Evolutionary conservation across 2,888 invertebrate genomes (phyloP), one percentile per base, ranked within the genome.

Genomic region (Trachelus troglodyta): DNA sequence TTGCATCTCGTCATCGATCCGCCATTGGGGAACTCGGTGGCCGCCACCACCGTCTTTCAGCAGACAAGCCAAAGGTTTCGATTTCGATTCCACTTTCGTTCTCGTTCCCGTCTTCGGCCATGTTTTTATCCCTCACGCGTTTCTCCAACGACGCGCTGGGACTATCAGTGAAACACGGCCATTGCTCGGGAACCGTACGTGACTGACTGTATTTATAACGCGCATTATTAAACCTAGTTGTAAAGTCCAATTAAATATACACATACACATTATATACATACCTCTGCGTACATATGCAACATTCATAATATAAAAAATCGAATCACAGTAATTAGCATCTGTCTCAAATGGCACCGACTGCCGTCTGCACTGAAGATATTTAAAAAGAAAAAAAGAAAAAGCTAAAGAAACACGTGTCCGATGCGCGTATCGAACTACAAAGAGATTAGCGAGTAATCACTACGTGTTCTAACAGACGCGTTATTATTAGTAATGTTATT

Each of bases 171-270:
- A 23, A 23, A 23, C 40, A 56, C 6, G 40, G 40, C 9, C 40
- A 1, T 56, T 9, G 40, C 40, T 56, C 40, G 40, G 40, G 40
- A 23, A 23, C 40, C 23, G 74, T 74, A 74, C 74, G 74, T 34
- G 35, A 74, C 74, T 74, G 74, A 74, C 74, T 74, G 74, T 74
- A 74, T 74, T 74, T 34, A 74, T 34, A 74, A 74, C 30, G 74
- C 74, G 74, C 74, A 74, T 74, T 74, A 74, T 30, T 74, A 74
- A 74, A 74, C 35, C 31, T 74, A 74, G 71, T 34, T 34, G 3
- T 74, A 74, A 34, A 74, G 34, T 35, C n/a, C 34, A 74, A 34
- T n/a, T 71, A 71, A 30, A 71, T 71, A 11, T 15, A 33, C 15
- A 12, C 37, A 71, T 30, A 30, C 1, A 33, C 6, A 2, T 33